Evolutionary conservation across 1,140 invertebrate genomes (phyloP).

Genomic region (Mya arenaria): DNA sequence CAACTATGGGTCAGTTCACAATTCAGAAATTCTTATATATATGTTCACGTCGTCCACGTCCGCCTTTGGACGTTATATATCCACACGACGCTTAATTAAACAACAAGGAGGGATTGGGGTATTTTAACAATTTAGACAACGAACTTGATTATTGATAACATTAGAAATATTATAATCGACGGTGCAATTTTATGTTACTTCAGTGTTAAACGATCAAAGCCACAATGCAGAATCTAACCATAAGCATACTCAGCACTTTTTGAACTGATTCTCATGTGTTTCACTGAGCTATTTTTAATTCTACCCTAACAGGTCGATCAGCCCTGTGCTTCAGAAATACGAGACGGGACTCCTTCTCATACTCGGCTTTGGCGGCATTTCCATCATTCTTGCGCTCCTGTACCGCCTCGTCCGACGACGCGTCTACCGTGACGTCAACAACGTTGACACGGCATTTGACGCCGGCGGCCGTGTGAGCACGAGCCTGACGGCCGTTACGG

Average conservation of each 20-base stretch:
- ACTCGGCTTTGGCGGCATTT: conserved; percentile 73
- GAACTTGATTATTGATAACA: background rate
- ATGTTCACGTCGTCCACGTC: background rate
- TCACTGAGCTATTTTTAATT: background rate
- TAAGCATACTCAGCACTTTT: background rate
- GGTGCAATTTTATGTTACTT: background rate
- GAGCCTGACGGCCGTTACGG: conserved; percentile 71
- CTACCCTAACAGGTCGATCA: conserved; percentile 11
- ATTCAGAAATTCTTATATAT: background rate
- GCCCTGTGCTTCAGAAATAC: conserved; percentile 62
- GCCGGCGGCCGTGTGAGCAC: conserved; percentile 76
- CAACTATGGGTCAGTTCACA: conserved; percentile 5
- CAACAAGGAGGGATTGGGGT: background rate
- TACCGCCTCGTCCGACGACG: conserved; percentile 72
- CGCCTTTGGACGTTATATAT: background rate
- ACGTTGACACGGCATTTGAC: conserved; percentile 78
- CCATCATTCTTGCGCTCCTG: conserved; percentile 70
- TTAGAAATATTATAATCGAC: too few relatives aligned
- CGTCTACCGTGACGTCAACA: conserved; percentile 74
- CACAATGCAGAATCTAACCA: background rate
- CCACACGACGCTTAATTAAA: background rate
- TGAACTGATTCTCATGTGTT: background rate
- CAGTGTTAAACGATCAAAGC: background rate
- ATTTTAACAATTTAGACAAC: background rate
- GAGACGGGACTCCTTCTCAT: conserved; percentile 69